A percentile compares a stretch with the other conserved stretches of the same genome.
Conservation (phyloP, 2,113 vertebrate species). For the Forbesichthys papilliferus region DNA sequence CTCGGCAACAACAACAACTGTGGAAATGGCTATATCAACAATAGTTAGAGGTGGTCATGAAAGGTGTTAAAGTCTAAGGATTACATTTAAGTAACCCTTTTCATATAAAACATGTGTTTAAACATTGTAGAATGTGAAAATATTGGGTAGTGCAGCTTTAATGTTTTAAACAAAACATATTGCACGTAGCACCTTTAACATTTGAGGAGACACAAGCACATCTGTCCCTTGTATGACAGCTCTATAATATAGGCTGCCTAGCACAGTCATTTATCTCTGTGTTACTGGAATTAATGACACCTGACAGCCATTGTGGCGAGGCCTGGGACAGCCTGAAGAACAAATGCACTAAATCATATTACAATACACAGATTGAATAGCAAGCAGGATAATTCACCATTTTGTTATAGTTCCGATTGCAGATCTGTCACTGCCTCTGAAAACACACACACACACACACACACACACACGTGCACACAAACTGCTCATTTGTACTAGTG, state of each 20-base stretch:
- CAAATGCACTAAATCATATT: too few species aligned
- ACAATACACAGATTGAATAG: neutral
- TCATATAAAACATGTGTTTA: too few species aligned
- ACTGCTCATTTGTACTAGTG: neutral
- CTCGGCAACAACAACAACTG: too few species aligned
- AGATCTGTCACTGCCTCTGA: neutral
- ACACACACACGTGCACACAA: slow-evolving; percentile 1
- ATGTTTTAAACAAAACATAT: too few species aligned
- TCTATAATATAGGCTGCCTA: neutral
- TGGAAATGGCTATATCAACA: too few species aligned
- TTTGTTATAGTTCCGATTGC: too few species aligned
- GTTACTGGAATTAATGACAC: slow-evolving; percentile 21
- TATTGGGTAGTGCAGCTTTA: too few species aligned
- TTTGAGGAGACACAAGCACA: neutral
- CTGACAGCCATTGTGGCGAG: neutral
- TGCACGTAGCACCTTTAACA: too few species aligned
- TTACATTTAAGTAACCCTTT: too few species aligned
- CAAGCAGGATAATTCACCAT: neutral
- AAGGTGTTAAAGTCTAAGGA: too few species aligned
- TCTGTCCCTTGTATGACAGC: neutral
- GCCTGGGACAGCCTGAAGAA: neutral
- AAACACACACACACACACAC: slow-evolving; percentile 8
- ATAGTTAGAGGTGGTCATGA: too few species aligned
- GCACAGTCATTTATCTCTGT: slow-evolving; percentile 1
- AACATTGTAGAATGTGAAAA: too few species aligned